Base-by-base conservation (phyloP, 1,140 invertebrate species). In the Formica exsecta region DNA sequence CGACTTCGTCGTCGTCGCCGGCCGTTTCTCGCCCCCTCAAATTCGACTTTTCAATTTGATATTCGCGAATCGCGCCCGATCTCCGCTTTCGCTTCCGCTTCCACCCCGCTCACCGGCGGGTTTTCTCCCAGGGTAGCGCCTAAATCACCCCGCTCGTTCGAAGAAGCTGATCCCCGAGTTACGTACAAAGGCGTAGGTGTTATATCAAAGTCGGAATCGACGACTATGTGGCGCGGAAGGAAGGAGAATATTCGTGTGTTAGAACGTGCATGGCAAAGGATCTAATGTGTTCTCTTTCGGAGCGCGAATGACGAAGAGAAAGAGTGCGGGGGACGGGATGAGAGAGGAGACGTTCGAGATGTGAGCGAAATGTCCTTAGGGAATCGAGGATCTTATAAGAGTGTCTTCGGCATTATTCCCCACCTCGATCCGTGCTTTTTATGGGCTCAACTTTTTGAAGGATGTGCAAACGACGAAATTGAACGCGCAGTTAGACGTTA, bases 31-130 rank as follows among this genome's bases (percentile, higher is more conserved):
- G 61, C 51, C 74, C 74, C 71, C 76, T 84, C 57, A 87, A 89
- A 90, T 89, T 90, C 87, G 77, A 89, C 85, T 81, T 89, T 89
- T 90, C 89, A 90, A 90, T 89, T 90, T 90, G 89, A 89, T 90
- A 90, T 90, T 89, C 89, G 85, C 83, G 80, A 87, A 81, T 90
- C 89, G 85, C 75, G 38, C 70, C 44, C 61, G 86, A 89, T 68
- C 61, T 48, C 44, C 41, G 41, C 73, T 48, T 38, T 57, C 64
- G 80, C 29, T 73, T 71, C 76, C 73, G 32, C 48, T n/a, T 11
- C 59, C 44, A 36, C 1, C 74, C 25, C 66, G 19, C 9, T 16
- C 29, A 3, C 36, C 36, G 25, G 38, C 44, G 36, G 29, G n/a
- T 68, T 73, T 70, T 83, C 38, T 74, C 68, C 54, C 79, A 41